Conservation (phyloP, 2,797 vertebrate species). For the Sebastes oblongus region DNA sequence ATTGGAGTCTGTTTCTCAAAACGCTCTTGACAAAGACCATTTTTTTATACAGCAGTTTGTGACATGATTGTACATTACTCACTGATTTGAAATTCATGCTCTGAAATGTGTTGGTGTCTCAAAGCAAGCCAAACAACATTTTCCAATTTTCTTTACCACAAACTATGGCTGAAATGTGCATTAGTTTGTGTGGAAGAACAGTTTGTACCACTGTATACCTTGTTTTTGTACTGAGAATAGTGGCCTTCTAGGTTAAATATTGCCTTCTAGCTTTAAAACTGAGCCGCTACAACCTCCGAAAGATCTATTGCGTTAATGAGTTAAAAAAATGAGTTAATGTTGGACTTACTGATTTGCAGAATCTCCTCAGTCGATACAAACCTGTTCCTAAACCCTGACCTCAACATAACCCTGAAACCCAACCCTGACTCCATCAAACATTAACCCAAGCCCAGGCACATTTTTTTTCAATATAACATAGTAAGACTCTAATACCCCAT, state of each 20-base stretch:
- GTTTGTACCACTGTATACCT: slow-evolving; percentile 13
- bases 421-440: not conserved
- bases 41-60: not conserved
- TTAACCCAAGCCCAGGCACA: not conserved
- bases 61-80: not conserved
- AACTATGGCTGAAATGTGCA: not conserved
- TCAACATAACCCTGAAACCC: not conserved
- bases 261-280: slow-evolving; percentile 6
- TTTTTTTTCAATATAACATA: not conserved
- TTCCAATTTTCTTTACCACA: not conserved
- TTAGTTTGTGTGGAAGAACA: slow-evolving; percentile 1
- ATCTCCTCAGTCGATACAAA: too few species aligned
- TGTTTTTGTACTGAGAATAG: slow-evolving; percentile 41
- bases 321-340: too few species aligned
- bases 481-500: too few species aligned
- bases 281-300: too few species aligned
- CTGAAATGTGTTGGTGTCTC: not conserved
- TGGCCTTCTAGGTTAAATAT: slow-evolving; percentile 13
- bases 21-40: not conserved
- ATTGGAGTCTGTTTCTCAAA: slow-evolving; percentile 4
- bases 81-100: not conserved
- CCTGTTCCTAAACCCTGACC: not conserved
- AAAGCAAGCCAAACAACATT: not conserved
- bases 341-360: too few species aligned
- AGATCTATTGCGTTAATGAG: too few species aligned